Percentiles rank a stretch among this genome's conserved stretches.
Evolutionary conservation across 2,888 invertebrate species (phyloP).

Genomic region (Drosophila phalerata): DNA sequence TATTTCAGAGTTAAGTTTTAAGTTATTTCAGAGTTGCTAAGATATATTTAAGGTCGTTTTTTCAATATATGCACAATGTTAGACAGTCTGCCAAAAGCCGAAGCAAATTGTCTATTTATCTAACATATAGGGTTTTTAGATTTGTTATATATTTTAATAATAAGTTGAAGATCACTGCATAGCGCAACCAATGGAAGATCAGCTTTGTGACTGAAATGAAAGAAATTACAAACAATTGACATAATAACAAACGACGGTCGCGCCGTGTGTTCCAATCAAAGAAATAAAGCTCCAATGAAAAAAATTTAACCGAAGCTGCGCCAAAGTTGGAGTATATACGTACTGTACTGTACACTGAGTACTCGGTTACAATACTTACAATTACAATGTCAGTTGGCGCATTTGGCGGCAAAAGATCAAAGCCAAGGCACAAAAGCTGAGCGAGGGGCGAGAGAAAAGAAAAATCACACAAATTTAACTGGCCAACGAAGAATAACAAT

Average conservation of each 20-base stretch:
- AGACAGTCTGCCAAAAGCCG: too few species aligned
- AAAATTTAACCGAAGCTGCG: constrained; percentile 41
- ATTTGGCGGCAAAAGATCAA: constrained; percentile 72
- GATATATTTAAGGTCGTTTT: too few species aligned
- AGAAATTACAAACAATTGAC: constrained; percentile 69
- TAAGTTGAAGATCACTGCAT: constrained; percentile 7
- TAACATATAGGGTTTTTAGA: neutral
- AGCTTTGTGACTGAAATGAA: constrained; percentile 23
- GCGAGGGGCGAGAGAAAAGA: constrained; percentile 51
- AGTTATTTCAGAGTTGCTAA: too few species aligned
- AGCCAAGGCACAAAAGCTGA: constrained; percentile 54
- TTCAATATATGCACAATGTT: too few species aligned
- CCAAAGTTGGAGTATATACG: constrained; percentile 10
- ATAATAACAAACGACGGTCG: constrained; percentile 59
- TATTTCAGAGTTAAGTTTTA: too few species aligned
- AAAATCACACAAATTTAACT: constrained; percentile 72
- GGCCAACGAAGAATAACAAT: constrained; percentile 63
- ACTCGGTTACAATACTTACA: constrained; percentile 54
- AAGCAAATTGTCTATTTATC: too few species aligned
- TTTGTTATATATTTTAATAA: neutral
- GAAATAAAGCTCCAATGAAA: constrained; percentile 30
- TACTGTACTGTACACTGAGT: constrained; percentile 13
- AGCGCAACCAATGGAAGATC: constrained; percentile 29
- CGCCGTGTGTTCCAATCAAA: constrained; percentile 44
- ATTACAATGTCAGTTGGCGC: constrained; percentile 72